These are phyloP conservation scores for Aplysia californica DNA, from an alignment of 1,140 invertebrate genomes.

Conservation along the genomic window DNA sequence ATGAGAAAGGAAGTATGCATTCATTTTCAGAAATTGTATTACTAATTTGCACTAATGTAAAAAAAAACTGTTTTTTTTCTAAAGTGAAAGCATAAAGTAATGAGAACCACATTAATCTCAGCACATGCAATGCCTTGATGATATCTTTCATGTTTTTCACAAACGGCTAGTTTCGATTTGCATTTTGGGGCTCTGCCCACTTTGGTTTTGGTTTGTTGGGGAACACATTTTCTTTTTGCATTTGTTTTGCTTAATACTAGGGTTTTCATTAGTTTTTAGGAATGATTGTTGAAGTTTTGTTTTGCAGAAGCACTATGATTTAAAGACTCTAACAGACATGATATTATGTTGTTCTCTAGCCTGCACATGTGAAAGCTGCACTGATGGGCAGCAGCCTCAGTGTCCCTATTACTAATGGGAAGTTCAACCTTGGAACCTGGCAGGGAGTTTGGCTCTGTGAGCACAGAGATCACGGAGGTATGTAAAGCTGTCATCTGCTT, in stretches of 20 bases:
- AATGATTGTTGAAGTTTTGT: neutral
- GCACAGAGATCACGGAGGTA: conserved; percentile 87
- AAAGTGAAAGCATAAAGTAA: too few relatives aligned
- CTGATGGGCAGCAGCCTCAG: conserved; percentile 95
- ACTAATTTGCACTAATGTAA: too few relatives aligned
- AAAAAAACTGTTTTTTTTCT: too few relatives aligned
- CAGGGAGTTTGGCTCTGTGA: conserved; percentile 98
- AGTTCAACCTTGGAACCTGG: conserved; percentile 95
- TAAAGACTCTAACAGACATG: neutral
- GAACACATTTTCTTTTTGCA: neutral
- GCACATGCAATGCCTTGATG: too few relatives aligned
- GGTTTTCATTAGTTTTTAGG: neutral
- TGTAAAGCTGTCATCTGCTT: too few relatives aligned
- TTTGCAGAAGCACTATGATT: neutral
- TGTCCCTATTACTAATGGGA: conserved; percentile 95
- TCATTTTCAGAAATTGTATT: too few relatives aligned
- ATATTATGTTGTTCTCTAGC: conserved; percentile 73
- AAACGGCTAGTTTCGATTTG: too few relatives aligned
- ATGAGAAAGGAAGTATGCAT: too few relatives aligned
- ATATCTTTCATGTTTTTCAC: too few relatives aligned
- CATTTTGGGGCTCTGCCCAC: neutral
- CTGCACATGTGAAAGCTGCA: conserved; percentile 96
- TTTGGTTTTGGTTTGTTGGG: neutral
- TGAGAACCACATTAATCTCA: too few relatives aligned
- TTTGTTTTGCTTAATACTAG: neutral